phyloP scores from a whole-genome alignment of 2,113 vertebrate species.

The Boulengeromyrus knoepffleri region DNA sequence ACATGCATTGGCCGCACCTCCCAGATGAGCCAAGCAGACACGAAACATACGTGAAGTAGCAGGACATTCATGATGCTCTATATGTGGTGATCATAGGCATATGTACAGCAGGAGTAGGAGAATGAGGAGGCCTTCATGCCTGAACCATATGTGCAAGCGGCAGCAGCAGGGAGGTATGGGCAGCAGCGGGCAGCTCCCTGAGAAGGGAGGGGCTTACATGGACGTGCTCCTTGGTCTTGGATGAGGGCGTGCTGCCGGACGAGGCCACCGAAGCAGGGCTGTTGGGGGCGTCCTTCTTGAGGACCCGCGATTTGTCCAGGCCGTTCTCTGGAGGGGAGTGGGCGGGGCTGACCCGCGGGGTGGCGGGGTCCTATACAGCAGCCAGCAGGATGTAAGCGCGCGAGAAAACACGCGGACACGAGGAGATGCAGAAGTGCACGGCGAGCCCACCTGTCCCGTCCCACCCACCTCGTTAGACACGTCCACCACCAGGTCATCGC shows the following conservation, averaged over 20 bases:
- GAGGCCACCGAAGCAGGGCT: constrained; percentile 91
- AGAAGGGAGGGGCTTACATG: constrained; percentile 64
- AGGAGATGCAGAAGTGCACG: background rate
- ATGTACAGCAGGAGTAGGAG: background rate
- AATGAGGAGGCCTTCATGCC: constrained; percentile 24
- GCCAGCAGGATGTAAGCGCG: background rate
- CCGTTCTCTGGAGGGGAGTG: constrained; percentile 91
- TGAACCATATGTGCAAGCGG: constrained; percentile 39
- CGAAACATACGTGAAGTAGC: background rate
- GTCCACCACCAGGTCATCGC: constrained; percentile 90
- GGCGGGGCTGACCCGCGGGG: constrained; percentile 81
- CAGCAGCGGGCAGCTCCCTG: background rate
- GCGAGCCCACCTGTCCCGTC: background rate
- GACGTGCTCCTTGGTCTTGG: constrained; percentile 91
- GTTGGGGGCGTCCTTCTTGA: constrained; percentile 89
- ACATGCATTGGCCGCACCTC: background rate
- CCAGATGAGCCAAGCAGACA: background rate
- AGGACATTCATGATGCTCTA: background rate
- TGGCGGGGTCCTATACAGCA: constrained; percentile 73
- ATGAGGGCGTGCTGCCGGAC: constrained; percentile 93
- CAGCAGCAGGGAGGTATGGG: constrained; percentile 23
- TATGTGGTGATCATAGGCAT: constrained; percentile 44
- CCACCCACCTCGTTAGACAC: constrained; percentile 88
- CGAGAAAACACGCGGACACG: background rate
- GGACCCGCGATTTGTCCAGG: constrained; percentile 77